These are phyloP conservation scores for Hydrolagus affinis DNA, from an alignment of 2,113 vertebrate species.

Conservation along the genomic window DNA sequence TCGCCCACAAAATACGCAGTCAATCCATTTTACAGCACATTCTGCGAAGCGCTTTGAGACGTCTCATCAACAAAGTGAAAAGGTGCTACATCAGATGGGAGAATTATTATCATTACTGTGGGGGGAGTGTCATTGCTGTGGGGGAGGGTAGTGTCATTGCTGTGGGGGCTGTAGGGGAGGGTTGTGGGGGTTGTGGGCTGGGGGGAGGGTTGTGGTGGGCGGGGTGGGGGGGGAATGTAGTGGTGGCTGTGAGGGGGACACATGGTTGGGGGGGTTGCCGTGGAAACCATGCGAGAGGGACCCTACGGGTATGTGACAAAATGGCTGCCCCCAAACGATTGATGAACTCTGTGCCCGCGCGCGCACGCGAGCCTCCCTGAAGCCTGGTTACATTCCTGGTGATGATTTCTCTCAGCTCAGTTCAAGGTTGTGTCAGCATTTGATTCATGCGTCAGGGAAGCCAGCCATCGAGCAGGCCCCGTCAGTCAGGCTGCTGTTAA, in stretches of 20 bases:
- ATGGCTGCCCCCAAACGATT: slow-evolving; percentile 23
- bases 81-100: no score
- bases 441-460: slow-evolving; percentile 17
- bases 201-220: not conserved
- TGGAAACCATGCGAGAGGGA: not conserved
- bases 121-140: no score
- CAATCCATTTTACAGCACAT: no score
- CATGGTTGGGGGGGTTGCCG: slow-evolving; percentile 8
- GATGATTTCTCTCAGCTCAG: slow-evolving; percentile 7
- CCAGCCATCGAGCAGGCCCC: not conserved
- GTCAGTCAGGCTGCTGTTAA: slow-evolving; percentile 20
- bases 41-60: no score
- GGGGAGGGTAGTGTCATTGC: not conserved
- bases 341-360: slow-evolving; percentile 20
- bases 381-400: slow-evolving; percentile 21
- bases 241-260: not conserved
- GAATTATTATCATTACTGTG: no score
- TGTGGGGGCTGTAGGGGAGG: not conserved
- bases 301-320: slow-evolving; percentile 15
- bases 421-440: slow-evolving; percentile 15
- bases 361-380: not conserved
- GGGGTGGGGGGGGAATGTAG: not conserved
- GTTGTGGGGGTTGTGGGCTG: not conserved
- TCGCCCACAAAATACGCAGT: no score
- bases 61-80: no score